Evolutionary conservation across 2,888 invertebrate genomes (phyloP), one percentile per base, ranked within the genome.

Genomic region (Noctua janthina): DNA sequence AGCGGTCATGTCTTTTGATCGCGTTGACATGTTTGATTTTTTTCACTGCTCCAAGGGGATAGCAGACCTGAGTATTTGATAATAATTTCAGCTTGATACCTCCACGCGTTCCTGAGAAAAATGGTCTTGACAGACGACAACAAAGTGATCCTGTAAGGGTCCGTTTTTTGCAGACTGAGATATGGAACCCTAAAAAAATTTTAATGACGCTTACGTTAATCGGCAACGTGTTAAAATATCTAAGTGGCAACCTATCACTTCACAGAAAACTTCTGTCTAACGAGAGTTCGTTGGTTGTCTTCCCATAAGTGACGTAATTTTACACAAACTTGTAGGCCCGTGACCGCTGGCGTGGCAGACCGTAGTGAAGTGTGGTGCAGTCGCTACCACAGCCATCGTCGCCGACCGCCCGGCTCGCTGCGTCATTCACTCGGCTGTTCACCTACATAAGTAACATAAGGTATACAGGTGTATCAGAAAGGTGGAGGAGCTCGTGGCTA

Each of bases 401-500:
- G 93, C 78, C 94, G 92, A 76, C 91, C 87, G 84, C 88, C 87
- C 74, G 83, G 84, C 68, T 89, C 92, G 89, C 89, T 93, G 89
- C 92, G 95, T 96, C 96, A 96, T 95, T 96, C 96, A 83, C 90
- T 95, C 56, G 95, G 85, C 82, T 96, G 96, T 87, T 96, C 96
- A 68, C 96, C 96, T 96, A n/a, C n/a, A 76, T n/a, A 76, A 29
- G 15, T 46, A 11, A 68, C n/a, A 15, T 46, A n/a, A 43, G 1
- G 43, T 13, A 11, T 67, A 67, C 2, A 29, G 62, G 15, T 17
- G 17, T 35, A 66, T 39, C 35, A 66, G 5, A 35, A 64, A 62
- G 11, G 13, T 59, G 59, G 29, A 29, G 29, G 29, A 29, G 29
- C 29, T 29, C 29, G 29, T 29, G 29, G 29, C 29, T 29, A 29